Evolutionary conservation across 2,113 vertebrate species (phyloP).

Genomic region (Fregata magnificens): DNA sequence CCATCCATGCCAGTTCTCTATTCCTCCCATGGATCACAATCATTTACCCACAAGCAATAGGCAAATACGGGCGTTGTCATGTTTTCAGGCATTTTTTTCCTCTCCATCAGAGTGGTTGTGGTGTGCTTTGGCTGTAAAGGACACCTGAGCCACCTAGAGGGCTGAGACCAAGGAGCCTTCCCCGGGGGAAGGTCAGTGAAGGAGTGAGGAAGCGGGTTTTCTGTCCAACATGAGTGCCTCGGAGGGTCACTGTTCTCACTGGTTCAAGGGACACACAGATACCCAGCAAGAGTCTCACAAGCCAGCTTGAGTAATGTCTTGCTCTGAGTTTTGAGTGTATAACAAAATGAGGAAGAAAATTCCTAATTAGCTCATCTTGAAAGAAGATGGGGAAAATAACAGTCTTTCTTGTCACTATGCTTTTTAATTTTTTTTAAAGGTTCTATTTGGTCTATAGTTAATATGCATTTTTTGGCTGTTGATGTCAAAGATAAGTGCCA

Average conservation of each 20-base stretch:
- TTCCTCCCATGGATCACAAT: not conserved
- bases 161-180: not conserved
- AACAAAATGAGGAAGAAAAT: not conserved
- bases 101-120: not conserved
- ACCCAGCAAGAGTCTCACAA: not conserved
- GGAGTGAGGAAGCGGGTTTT: not conserved
- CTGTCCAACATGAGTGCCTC: not conserved
- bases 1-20: not conserved
- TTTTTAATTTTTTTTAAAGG: not conserved
- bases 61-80: rapidly evolving
- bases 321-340: not conserved
- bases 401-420: not conserved
- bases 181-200: not conserved
- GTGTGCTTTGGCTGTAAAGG: not conserved
- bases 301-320: not conserved
- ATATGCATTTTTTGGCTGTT: not conserved
- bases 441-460: not conserved
- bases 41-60: not conserved
- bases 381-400: not conserved
- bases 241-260: not conserved
- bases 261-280: not conserved
- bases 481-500: not conserved
- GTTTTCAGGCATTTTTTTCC: not conserved
- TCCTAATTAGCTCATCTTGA: not conserved
- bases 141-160: not conserved